These are phyloP conservation scores for Argynnis bischoffii DNA, from an alignment of 2,888 invertebrate species.

Conservation along the genomic window DNA sequence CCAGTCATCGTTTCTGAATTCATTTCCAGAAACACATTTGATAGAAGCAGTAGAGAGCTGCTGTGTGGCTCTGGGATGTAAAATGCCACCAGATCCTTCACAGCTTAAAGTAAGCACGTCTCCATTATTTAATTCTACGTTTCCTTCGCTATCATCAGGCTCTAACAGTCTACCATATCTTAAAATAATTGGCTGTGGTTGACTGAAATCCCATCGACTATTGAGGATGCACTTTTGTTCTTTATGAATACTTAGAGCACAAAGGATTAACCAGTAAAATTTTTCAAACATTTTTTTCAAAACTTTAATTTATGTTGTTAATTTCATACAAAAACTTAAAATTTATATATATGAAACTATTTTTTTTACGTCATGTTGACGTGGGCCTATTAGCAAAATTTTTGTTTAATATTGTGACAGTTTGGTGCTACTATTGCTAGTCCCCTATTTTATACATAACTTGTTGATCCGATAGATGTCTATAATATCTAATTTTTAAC, in stretches of 20 bases:
- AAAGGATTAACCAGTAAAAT: conserved; percentile 57
- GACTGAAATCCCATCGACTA: conserved; percentile 57
- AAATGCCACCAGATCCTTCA: conserved; percentile 52
- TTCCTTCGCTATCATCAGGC: conserved; percentile 60
- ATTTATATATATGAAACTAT: conserved; percentile 5
- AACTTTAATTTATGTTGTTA: neutral
- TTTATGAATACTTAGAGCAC: conserved; percentile 54
- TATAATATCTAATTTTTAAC: too few relatives aligned
- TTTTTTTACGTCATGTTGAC: neutral
- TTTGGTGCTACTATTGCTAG: too few relatives aligned
- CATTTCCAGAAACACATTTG: conserved; percentile 57
- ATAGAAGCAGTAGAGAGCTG: conserved; percentile 52
- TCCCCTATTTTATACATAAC: too few relatives aligned
- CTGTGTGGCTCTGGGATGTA: conserved; percentile 54
- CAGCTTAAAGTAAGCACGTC: conserved; percentile 65
- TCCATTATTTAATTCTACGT: conserved; percentile 57
- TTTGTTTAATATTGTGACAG: too few relatives aligned
- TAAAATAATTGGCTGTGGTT: conserved; percentile 66
- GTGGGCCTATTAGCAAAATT: too few relatives aligned
- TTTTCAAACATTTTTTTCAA: conserved; percentile 52
- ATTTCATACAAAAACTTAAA: neutral
- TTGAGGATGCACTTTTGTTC: conserved; percentile 59
- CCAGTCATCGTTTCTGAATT: conserved; percentile 64
- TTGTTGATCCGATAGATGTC: too few relatives aligned
- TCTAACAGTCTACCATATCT: conserved; percentile 60